Percentiles rank a stretch among this genome's conserved stretches.
Conservation (phyloP, 2,888 invertebrate species). For the Cephus pygmeus region DNA sequence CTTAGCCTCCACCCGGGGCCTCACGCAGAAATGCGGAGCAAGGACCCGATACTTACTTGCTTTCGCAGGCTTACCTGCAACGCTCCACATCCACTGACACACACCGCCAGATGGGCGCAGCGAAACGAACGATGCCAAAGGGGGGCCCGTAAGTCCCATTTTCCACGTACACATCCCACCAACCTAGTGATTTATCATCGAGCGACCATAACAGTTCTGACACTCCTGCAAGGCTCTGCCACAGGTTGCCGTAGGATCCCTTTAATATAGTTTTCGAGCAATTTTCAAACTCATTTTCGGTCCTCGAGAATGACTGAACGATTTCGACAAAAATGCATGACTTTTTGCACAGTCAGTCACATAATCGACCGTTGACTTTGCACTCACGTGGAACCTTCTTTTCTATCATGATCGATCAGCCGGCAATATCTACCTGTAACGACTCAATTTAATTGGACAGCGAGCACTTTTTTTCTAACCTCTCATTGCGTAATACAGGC, state of each 20-base stretch:
- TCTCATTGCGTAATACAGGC: neutral
- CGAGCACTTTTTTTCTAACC: neutral
- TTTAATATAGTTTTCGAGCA: neutral
- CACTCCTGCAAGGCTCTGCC: neutral
- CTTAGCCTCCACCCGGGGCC: conserved; percentile 41
- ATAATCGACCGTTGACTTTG: neutral
- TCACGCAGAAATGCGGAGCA: conserved; percentile 42
- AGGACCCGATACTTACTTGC: conserved; percentile 31
- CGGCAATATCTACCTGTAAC: neutral
- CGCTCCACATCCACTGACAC: neutral
- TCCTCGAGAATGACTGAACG: neutral
- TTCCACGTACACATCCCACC: neutral
- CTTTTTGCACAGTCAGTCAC: neutral
- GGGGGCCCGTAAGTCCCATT: neutral
- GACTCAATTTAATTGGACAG: neutral
- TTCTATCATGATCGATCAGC: neutral
- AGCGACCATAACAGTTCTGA: neutral
- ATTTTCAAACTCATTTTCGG: neutral
- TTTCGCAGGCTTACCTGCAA: neutral
- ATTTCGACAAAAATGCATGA: neutral
- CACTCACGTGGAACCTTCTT: neutral
- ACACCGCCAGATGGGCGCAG: neutral
- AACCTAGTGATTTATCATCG: neutral
- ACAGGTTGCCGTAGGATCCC: neutral
- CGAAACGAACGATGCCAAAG: neutral